phyloP scores from a whole-genome alignment of 2,113 vertebrate species.

The Miniopterus natalensis region DNA sequence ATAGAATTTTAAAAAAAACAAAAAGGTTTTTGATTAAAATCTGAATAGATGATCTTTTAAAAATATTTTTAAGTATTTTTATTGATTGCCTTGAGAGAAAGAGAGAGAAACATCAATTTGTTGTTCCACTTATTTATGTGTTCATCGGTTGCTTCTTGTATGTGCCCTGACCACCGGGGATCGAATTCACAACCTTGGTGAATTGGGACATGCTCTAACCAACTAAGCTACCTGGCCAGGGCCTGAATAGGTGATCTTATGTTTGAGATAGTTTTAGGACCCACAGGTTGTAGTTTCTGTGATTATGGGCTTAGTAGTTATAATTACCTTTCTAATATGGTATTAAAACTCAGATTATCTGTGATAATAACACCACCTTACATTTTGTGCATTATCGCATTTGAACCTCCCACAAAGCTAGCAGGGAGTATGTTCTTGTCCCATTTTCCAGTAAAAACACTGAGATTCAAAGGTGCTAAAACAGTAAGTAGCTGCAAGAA shows the following conservation, averaged over 20 bases:
- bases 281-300: constrained; percentile 62
- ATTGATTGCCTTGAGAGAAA: no score
- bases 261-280: constrained; percentile 47
- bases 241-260: constrained; percentile 44
- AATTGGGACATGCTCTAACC: no score
- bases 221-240: no score
- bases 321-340: constrained; percentile 66
- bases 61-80: no score
- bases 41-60: neutral
- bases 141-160: no score
- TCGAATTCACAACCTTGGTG: no score
- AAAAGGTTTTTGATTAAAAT: constrained; percentile 59
- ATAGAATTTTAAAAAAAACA: neutral
- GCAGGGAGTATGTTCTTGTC: neutral
- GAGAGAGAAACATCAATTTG: no score
- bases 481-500: neutral
- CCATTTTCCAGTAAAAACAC: constrained; percentile 18
- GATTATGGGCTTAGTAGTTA: constrained; percentile 58
- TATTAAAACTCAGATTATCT: constrained; percentile 63
- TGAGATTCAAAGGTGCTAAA: neutral
- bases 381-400: constrained; percentile 7
- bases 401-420: neutral
- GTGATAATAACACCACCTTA: constrained; percentile 20
- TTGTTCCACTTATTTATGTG: no score
- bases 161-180: no score